phyloP scores from a whole-genome alignment of 2,113 vertebrate species.

The Notiomystis cincta region DNA sequence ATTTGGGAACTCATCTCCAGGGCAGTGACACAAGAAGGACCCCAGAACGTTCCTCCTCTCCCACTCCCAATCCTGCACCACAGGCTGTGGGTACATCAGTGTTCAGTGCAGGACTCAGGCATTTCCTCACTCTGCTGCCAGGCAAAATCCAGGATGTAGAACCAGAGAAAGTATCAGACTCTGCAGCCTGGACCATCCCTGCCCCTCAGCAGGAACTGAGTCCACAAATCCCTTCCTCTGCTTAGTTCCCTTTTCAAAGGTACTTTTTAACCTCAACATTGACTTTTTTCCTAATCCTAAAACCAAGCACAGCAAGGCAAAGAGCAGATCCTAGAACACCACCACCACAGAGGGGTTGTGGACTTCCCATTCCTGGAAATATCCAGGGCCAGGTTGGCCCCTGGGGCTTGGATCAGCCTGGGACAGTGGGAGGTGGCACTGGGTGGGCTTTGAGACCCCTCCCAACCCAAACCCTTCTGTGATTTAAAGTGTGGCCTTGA shows the following conservation, averaged over 20 bases:
- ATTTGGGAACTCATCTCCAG: neutral
- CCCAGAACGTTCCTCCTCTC: neutral
- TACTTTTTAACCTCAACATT: neutral
- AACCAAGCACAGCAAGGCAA: neutral
- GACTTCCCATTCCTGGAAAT: neutral
- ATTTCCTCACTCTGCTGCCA: neutral
- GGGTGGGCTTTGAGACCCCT: rapidly evolving
- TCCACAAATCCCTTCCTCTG: neutral
- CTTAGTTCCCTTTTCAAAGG: neutral
- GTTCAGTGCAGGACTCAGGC: neutral
- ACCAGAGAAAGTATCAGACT: neutral
- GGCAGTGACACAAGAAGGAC: neutral
- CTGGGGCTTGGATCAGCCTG: neutral
- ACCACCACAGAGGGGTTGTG: rapidly evolving
- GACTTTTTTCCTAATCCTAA: neutral
- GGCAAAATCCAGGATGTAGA: neutral
- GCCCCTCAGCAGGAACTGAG: neutral
- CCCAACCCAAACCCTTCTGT: rapidly evolving
- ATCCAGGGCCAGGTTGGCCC: neutral
- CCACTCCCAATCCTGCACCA: neutral
- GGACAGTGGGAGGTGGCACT: neutral
- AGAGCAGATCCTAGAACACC: neutral
- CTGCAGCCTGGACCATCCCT: neutral
- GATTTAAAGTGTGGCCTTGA: neutral
- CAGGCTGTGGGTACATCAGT: rapidly evolving